Base-by-base conservation (phyloP, 2,888 invertebrate species). In the Idaea biselata region DNA sequence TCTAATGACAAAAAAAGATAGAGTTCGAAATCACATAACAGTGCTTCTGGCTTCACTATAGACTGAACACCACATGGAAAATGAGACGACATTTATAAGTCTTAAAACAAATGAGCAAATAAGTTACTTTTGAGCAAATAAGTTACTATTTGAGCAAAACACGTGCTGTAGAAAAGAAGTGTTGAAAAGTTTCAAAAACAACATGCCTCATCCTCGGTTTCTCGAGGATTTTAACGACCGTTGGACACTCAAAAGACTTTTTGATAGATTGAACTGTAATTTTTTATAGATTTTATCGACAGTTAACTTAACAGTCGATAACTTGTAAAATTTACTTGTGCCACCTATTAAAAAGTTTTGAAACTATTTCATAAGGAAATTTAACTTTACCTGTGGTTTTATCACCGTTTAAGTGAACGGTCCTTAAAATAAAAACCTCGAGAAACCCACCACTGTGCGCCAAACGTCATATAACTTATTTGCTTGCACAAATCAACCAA, bases 21-120 rank as follows among this genome's bases (percentile, higher is more conserved):
- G 33, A 33, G 33, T 33, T 14, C 33, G 6, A 33, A 33, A 33
- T 33, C 44, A 44, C 3, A 44, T 44, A 44, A 44, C 44, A 44
- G 44, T 44, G 44, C 14, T 44, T 44, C 44, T 11, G 44, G 44
- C 44, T 44, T 44, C 44, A 44, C 44, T 44, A 44, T 44, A 44
- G 44, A 44, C 44, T 44, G 44, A 44, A 44, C 53, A 31, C 54
- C 44, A 44, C 44, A 44, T 83, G 72, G 80, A 82, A 70, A 60
- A 63, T 55, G 60, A 70, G 61, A 70, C 63, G 73, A 57, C 66
- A 65, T 56, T 61, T 58, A 63, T 8, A 44, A 44, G 44, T 44
- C 44, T 44, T 44, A 44, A 14, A 44, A 44, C 8, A 44, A 8
- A 44, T 8, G 8, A 44, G 14, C n/a, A n/a, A n/a, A n/a, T n/a